Evolutionary conservation across 2,797 vertebrate species (phyloP).

Genomic region (Coluber constrictor): DNA sequence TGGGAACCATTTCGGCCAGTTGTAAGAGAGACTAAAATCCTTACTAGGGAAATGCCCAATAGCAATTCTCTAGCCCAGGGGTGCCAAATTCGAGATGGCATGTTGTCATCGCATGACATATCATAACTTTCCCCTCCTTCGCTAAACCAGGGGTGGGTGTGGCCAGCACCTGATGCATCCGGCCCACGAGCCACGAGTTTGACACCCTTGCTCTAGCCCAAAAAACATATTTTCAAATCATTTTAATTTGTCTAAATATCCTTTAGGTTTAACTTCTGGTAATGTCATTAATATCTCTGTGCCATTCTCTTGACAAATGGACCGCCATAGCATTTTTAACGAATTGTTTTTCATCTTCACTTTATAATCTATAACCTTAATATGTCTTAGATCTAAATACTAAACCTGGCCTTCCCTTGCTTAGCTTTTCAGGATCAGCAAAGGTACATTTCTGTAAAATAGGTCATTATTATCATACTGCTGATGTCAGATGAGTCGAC

Average conservation of each 20-base stretch:
- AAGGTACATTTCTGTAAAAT: not conserved
- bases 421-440: not conserved
- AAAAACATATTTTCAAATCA: not conserved
- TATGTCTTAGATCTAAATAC: not conserved
- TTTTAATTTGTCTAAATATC: not conserved
- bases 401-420: not conserved
- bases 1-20: not conserved
- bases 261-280: not conserved
- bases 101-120: too few species aligned
- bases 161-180: too few species aligned
- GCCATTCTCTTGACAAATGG: not conserved
- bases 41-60: not conserved
- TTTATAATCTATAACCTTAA: not conserved
- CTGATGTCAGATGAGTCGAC: not conserved
- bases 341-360: not conserved
- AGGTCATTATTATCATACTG: not conserved
- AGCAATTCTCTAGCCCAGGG: not conserved
- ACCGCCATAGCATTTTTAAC: not conserved
- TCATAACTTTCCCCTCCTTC: too few species aligned
- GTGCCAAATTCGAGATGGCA: too few species aligned
- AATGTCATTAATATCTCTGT: not conserved
- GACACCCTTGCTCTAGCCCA: not conserved
- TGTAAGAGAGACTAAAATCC: not conserved
- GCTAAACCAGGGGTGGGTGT: too few species aligned
- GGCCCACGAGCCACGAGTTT: fast-evolving